Conservation (phyloP, 2,113 vertebrate species). For the Jacana jacana region DNA sequence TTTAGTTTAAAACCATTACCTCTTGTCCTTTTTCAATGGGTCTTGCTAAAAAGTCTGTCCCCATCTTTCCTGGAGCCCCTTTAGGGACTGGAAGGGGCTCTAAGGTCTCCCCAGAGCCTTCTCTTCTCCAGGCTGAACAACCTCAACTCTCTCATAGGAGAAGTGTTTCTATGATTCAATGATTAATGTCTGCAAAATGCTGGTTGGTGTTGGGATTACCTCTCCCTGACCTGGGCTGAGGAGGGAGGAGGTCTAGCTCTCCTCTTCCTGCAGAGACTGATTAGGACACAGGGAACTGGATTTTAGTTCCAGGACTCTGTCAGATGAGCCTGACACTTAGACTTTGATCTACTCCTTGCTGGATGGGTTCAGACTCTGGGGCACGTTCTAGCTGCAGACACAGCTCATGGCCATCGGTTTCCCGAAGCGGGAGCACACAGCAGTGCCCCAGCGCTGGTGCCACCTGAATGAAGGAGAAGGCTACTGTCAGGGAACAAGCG, state of each 20-base stretch:
- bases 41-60: not conserved
- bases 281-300: not conserved
- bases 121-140: not conserved
- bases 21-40: not conserved
- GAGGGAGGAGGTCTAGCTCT: not conserved
- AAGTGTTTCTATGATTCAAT: not conserved
- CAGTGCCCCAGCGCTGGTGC: not conserved
- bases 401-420: accelerated
- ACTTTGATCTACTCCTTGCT: not conserved
- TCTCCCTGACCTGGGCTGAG: not conserved
- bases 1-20: not conserved
- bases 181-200: not conserved
- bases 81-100: not conserved
- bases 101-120: not conserved
- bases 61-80: not conserved
- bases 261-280: not conserved
- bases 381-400: not conserved
- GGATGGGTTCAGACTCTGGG: not conserved
- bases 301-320: not conserved
- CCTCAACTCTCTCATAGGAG: not conserved
- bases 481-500: not conserved
- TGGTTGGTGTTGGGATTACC: not conserved
- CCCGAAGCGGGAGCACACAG: not conserved
- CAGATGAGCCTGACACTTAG: not conserved
- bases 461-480: not conserved